These are phyloP conservation scores for Philaenus spumarius DNA, from an alignment of 1,140 invertebrate species.

Conservation along the genomic window DNA sequence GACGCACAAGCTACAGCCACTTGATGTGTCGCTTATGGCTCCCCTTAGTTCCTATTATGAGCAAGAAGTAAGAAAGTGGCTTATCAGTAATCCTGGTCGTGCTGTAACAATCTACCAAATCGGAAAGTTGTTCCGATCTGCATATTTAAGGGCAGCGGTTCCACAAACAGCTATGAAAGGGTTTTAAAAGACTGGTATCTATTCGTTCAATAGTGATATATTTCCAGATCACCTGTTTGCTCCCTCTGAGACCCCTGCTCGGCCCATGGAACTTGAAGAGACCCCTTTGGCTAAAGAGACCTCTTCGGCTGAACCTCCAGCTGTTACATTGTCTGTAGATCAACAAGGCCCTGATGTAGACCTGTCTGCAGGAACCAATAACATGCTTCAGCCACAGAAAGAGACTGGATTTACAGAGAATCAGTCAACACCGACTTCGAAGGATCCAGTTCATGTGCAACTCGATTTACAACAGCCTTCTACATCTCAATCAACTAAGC, in stretches of 20 bases:
- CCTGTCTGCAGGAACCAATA: no score
- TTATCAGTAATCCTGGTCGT: slow-evolving; percentile 31
- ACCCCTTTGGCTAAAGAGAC: slow-evolving; percentile 4
- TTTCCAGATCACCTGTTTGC: slow-evolving; percentile 26
- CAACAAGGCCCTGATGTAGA: background rate
- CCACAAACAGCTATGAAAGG: slow-evolving; percentile 31
- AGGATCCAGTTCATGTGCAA: background rate
- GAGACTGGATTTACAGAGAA: background rate
- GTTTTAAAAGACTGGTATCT: slow-evolving; percentile 33
- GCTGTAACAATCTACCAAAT: no score
- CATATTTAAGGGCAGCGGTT: slow-evolving; percentile 30
- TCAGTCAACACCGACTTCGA: background rate
- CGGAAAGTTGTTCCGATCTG: slow-evolving; percentile 29
- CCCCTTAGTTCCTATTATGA: slow-evolving; percentile 22
- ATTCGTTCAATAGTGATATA: slow-evolving; percentile 27
- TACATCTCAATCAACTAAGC: no score
- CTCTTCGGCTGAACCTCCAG: background rate
- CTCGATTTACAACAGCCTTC: background rate
- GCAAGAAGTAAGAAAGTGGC: slow-evolving; percentile 38
- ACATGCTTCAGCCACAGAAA: background rate
- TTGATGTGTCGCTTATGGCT: slow-evolving; percentile 34
- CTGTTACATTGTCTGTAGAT: background rate
- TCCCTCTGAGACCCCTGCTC: slow-evolving; percentile 1
- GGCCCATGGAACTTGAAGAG: slow-evolving; percentile 30
- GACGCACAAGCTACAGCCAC: slow-evolving; percentile 30